Evolutionary conservation across 2,113 vertebrate genomes (phyloP).

Genomic region (Macrotis lagotis): DNA sequence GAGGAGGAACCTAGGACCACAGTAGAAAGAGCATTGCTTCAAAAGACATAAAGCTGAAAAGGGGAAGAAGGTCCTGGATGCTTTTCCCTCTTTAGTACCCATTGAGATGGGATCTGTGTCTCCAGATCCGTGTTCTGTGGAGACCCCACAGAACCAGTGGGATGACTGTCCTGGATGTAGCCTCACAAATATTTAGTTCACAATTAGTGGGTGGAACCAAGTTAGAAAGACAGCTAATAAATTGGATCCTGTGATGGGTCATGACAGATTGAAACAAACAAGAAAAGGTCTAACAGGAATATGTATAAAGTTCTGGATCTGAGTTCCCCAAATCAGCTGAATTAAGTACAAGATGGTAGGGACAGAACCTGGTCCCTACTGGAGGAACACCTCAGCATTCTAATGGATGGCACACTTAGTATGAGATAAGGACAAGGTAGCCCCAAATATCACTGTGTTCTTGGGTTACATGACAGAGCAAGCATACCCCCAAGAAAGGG

Average conservation of each 20-base stretch:
- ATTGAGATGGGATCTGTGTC: background rate
- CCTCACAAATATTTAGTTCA: background rate
- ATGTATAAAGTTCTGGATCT: background rate
- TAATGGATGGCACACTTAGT: background rate
- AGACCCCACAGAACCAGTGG: background rate
- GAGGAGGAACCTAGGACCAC: too few relatives aligned
- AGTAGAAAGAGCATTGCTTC: background rate
- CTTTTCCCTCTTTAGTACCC: background rate
- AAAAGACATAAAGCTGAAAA: background rate
- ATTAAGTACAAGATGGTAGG: background rate
- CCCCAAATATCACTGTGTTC: background rate
- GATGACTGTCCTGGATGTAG: background rate
- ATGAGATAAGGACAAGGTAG: background rate
- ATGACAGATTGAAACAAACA: background rate
- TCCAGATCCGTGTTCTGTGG: background rate
- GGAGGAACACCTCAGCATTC: background rate
- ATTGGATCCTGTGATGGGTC: fast-evolving
- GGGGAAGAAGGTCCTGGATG: background rate
- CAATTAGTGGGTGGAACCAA: background rate
- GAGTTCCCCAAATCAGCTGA: background rate
- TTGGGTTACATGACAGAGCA: background rate
- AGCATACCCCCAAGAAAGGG: background rate
- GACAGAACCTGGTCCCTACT: background rate
- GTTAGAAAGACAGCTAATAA: background rate
- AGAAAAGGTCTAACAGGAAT: background rate